Percentiles rank a stretch among this genome's conserved stretches.
phyloP scores from a whole-genome alignment of 2,888 invertebrate genomes.

The Antheraea assamensis region DNA sequence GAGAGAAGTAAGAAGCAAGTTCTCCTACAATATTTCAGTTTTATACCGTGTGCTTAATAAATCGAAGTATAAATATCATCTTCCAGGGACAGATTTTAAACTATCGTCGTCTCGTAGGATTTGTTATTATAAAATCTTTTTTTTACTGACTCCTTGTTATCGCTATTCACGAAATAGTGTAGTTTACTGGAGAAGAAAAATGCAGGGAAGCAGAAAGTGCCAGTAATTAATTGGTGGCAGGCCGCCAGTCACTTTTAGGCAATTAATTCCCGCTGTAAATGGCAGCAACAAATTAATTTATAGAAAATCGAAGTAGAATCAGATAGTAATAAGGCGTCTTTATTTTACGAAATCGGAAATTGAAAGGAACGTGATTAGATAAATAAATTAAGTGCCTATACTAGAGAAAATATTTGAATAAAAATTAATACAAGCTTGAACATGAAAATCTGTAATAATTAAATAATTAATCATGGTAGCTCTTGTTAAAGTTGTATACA shows the following conservation, averaged over 20 bases:
- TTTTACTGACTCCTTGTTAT: neutral
- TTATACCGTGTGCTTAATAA: neutral
- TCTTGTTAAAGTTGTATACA: no score
- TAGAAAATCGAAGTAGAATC: neutral
- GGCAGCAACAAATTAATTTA: constrained; percentile 5
- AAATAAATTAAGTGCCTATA: neutral
- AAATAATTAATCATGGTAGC: neutral
- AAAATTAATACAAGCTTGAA: neutral
- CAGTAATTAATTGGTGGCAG: neutral
- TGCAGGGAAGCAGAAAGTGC: neutral
- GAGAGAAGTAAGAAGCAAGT: no score
- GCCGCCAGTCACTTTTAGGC: neutral
- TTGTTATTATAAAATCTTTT: no score
- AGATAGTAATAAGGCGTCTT: neutral
- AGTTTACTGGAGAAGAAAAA: neutral
- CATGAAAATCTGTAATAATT: neutral
- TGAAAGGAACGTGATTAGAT: neutral
- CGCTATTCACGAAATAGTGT: neutral
- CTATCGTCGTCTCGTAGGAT: neutral
- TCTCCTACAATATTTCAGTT: no score
- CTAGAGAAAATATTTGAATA: neutral
- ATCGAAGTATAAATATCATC: neutral
- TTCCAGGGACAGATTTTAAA: neutral
- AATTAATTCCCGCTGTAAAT: neutral
- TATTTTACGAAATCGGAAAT: neutral